Evolutionary conservation across 2,888 invertebrate species (phyloP), one percentile per base, ranked within the genome.

Genomic region (Chromoteleia sp.): DNA sequence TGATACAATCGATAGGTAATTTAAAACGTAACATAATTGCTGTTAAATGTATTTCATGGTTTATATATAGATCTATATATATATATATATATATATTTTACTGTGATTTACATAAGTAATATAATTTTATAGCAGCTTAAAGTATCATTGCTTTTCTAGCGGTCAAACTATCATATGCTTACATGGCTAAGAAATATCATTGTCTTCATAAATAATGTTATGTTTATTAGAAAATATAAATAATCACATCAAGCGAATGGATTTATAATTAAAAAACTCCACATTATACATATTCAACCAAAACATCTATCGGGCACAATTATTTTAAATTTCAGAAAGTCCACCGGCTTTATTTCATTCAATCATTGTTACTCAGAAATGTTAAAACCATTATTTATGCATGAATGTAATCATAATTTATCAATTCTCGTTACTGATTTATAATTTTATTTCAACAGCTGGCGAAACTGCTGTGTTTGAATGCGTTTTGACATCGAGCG

Each of bases 391-490:
- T 56, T 54, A 68, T 61, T 61, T 59, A 54, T 61, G 82, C 82
- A 71, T 79, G 19, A 67, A 36, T 45, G 58, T 52, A 48, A 56
- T 41, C 10, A 15, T 8, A 15, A 56, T 48, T 45, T 52, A 52
- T 73, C 43, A 45, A 17, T 36, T 29, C 4, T 1, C 0, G 0
- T 56, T 45, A 2, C 6, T 67, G 19, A 59, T 4, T 50, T 56
- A 33, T 30, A 29, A 43, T 45, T 52, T 48, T 48, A 6, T 56
- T 79, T 79, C 76, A 59, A 36, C 93, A 97, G 97, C 97, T 90
- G 97, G 97, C 59, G 96, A 97, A 89, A 95, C 94, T 88, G 97
- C 97, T 41, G 92, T 93, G 81, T 97, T 98, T 92, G 96, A 97
- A 92, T 96, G 97, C 90, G 93, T 94, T 84, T 93, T 97, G 82